Base-by-base conservation (phyloP, 1,140 invertebrate species). In the Tenebrio molitor region DNA sequence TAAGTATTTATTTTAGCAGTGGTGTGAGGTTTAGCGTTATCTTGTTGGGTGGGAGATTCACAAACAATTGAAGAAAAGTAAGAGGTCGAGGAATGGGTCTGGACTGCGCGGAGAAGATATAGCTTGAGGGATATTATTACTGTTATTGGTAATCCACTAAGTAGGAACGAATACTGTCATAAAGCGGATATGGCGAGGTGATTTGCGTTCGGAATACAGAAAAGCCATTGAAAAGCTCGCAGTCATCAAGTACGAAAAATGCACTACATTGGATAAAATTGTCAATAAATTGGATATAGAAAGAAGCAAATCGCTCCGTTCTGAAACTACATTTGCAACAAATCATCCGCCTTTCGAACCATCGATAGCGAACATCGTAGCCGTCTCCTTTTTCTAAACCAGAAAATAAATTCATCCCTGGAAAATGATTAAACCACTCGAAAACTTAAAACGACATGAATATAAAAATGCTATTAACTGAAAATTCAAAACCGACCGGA, bases 221-320 rank as follows among this genome's bases (percentile, higher is more conserved):
- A 58, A 58, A 58, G 23, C 50, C 23, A 58, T 58, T 58, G 50
- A 58, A 58, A 58, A 58, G n/a, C 50, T 29, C 23, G 1, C 50
- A 58, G 50, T 58, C 50, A 58, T 58, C 50, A 58, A 58, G 50
- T 58, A 58, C 21, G 50, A 58, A 58, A 58, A 58, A 58, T 58
- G 50, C 50, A 58, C 50, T 58, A 58, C 50, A 58, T 58, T 58
- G 50, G 50, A 58, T 58, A 58, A 58, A 58, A 58, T 58, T 58
- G 50, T 58, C 50, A 58, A 58, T 58, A 58, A 58, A 58, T 58
- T 58, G 50, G 50, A 58, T 58, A 58, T 58, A 58, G 50, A 29
- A 58, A 33, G 50, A 58, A 58, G 50, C 50, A 58, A 58, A 58
- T 58, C 50, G 50, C 50, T 58, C 29, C 50, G 50, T 58, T 58